Evolutionary conservation across 2,113 vertebrate genomes (phyloP), one percentile per base, ranked within the genome.

Genomic region (Jacana jacana): DNA sequence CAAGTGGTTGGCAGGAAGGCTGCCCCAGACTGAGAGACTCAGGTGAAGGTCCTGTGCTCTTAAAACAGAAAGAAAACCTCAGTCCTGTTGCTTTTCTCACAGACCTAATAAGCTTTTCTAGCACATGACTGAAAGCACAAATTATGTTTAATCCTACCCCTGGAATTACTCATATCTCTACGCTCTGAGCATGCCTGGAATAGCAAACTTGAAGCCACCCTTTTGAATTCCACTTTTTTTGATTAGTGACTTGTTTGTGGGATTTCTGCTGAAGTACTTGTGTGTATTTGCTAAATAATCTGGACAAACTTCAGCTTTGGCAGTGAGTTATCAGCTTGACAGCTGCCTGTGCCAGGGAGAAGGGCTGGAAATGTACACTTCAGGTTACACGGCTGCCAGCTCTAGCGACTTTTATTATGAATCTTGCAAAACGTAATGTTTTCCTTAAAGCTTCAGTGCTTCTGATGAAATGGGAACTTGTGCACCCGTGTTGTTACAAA

Each of bases 211-310:
- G n/a, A 22, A 46, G 52, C 55, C 46, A 77, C 14, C 35, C 52
- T 55, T 68, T 33, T 17, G 57, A 88, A 82, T 90, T 82, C 57
- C 35, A 35, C 23, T 79, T 65, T 54, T 83, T 73, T 80, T 66
- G 58, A 73, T 95, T 86, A 93, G 79, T 70, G 71, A 27, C 66
- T 90, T 93, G 75, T 93, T 91, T 88, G 85, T 85, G 79, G 66
- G 73, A 83, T 89, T 46, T 69, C 68, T 80, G 12, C 71, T 60
- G 35, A 82, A 77, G 51, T 31, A 57, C 58, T 93, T 25, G 54
- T 24, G 44, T 81, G 65, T 66, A 70, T 96, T 91, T 89, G 85
- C 49, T 93, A 81, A 96, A 94, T 94, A 89, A 93, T 86, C 86
- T 91, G 91, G 71, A 70, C 85, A 88, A 93, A 88, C 42, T 44